Evolutionary conservation across 2,113 vertebrate species (phyloP), one percentile per base, ranked within the genome.

Genomic region (Gadus macrocephalus): DNA sequence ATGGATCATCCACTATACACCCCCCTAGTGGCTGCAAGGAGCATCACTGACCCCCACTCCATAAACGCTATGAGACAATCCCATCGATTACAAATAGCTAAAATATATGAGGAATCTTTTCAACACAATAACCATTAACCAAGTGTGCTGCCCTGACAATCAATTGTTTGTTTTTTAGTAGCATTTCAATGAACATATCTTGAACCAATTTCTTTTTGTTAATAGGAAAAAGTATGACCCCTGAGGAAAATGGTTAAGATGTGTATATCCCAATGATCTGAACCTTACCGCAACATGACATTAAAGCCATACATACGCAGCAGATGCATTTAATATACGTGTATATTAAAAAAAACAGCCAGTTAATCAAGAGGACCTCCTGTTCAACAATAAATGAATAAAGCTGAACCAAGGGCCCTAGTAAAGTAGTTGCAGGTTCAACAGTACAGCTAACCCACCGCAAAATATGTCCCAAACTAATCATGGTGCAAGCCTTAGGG

Each of bases 371-470:
- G 75, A 75, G 61, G 75, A 79, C 71, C 28, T 49, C 68, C 71
- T 70, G 64, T 74, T 79, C 81, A 83, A 74, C 55, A 9, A 9
- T n/a, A 17, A 38, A 84, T 73, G 42, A 76, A 73, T 82, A 84
- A 86, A 86, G 83, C 78, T 81, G 66, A 81, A 83, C 73, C 77
- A 82, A 81, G 81, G 81, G 81, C 81, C 84, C 75, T 49, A 12
- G 42, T 14, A 83, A 78, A 76, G 85, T 78, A 78, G 86, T 81
- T 78, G 82, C 79, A 82, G 79, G 72, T 78, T 79, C 73, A 75
- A 87, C 72, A 79, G 75, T 70, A 83, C 73, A 66, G 82, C 78
- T 79, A 49, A 84, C 83, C 84, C 85, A 81, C 79, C 79, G 71
- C 77, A 77, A 78, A 42, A 86, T 78, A 82, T 72, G 76, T 89